These are phyloP conservation scores for Phrynocephalus forsythii DNA, from an alignment of 2,797 vertebrate species.

Conservation along the genomic window DNA sequence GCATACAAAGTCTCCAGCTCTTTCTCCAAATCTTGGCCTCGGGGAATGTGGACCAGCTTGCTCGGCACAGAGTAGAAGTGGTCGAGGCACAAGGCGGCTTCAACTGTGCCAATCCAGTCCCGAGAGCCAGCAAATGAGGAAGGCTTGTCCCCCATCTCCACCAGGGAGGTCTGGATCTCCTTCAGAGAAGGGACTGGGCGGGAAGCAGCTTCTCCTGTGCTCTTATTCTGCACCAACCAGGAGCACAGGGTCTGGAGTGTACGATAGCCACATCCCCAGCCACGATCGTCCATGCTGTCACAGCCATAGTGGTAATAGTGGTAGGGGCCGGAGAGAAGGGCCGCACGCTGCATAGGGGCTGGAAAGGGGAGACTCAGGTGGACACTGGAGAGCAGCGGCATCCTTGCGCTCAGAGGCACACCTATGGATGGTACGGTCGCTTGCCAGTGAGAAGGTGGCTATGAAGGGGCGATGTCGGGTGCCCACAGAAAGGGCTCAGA, in stretches of 20 bases:
- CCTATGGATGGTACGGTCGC: too few species aligned
- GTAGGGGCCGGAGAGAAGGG: slow-evolving; percentile 80
- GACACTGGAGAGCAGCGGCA: slow-evolving; percentile 43
- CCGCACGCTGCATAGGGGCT: neutral
- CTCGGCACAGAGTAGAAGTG: slow-evolving; percentile 81
- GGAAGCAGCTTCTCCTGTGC: neutral
- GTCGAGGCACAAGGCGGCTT: slow-evolving; percentile 82
- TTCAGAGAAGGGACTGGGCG: slow-evolving; percentile 71
- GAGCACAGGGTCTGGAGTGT: slow-evolving; percentile 86
- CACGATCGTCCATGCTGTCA: slow-evolving; percentile 85
- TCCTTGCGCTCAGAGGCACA: neutral
- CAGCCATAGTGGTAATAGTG: slow-evolving; percentile 87
- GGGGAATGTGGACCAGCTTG: slow-evolving; percentile 80
- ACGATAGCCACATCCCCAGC: slow-evolving; percentile 88
- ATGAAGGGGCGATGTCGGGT: too few species aligned
- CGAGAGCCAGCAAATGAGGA: slow-evolving; percentile 77
- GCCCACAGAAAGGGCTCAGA: too few species aligned
- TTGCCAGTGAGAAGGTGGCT: too few species aligned
- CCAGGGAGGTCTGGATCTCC: slow-evolving; percentile 82
- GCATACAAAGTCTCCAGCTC: slow-evolving; percentile 75
- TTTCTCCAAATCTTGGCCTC: slow-evolving; percentile 73
- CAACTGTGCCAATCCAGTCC: slow-evolving; percentile 88
- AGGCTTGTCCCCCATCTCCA: slow-evolving; percentile 83
- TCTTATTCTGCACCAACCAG: slow-evolving; percentile 74
- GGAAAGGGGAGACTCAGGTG: slow-evolving; percentile 62